Evolutionary conservation across 2,888 invertebrate species (phyloP).

Genomic region (Melanostoma scalare): DNA sequence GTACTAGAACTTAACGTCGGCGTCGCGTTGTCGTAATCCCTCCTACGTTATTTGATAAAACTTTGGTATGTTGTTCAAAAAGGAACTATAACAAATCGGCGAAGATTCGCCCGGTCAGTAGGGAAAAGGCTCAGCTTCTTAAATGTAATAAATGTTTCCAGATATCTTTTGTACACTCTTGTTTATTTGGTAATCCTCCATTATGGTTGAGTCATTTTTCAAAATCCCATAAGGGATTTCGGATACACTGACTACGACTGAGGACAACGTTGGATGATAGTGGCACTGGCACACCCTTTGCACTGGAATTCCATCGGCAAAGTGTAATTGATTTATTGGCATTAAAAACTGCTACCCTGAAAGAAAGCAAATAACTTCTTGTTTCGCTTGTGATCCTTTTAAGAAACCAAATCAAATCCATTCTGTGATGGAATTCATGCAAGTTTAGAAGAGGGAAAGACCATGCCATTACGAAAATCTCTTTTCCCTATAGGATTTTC

Average conservation of each 20-base stretch:
- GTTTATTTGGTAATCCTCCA: slow-evolving; percentile 79
- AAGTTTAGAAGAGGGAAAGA: background rate
- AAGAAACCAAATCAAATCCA: slow-evolving; percentile 70
- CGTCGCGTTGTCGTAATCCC: slow-evolving; percentile 15
- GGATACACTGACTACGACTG: slow-evolving; percentile 71
- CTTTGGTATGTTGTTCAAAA: slow-evolving; percentile 13
- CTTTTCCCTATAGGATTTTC: slow-evolving; percentile 39
- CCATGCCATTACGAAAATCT: slow-evolving; percentile 52
- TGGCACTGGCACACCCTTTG: slow-evolving; percentile 43
- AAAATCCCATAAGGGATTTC: slow-evolving; percentile 81
- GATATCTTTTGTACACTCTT: slow-evolving; percentile 71
- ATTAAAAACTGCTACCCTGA: slow-evolving; percentile 61
- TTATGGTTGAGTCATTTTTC: slow-evolving; percentile 78
- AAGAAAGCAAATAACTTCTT: slow-evolving; percentile 63
- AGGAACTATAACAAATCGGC: slow-evolving; percentile 16
- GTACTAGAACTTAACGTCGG: slow-evolving; percentile 7
- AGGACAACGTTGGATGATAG: slow-evolving; percentile 55
- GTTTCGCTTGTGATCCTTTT: slow-evolving; percentile 65
- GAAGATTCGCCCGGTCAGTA: background rate
- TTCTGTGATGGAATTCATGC: slow-evolving; percentile 57
- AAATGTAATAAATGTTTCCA: slow-evolving; percentile 74
- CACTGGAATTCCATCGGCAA: slow-evolving; percentile 38
- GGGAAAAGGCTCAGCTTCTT: slow-evolving; percentile 70
- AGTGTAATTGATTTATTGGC: slow-evolving; percentile 75
- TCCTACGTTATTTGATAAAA: slow-evolving; percentile 45